Conservation (phyloP, 2,797 vertebrate species). For the Diplodus puntazzo region DNA sequence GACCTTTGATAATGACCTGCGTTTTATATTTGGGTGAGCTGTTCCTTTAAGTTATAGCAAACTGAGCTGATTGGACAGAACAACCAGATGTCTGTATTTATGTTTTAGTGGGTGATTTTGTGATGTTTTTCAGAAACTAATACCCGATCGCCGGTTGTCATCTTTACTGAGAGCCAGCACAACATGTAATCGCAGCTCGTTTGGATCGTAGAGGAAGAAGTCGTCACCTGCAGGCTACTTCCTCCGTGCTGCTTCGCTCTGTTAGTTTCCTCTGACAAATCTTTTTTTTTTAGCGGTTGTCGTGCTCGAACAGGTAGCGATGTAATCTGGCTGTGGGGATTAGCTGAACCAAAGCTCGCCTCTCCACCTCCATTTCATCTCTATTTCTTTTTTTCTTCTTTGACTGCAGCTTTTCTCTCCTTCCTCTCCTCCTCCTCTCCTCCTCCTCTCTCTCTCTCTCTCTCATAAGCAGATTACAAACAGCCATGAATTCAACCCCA, state of each 20-base stretch:
- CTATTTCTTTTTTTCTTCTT: background rate
- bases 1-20: too few species aligned
- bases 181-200: too few species aligned
- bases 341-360: slow-evolving; percentile 1
- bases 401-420: background rate
- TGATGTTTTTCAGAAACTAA: too few species aligned
- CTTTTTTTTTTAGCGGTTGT: background rate
- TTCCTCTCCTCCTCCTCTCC: slow-evolving; percentile 1
- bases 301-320: slow-evolving; percentile 30
- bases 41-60: too few species aligned
- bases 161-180: too few species aligned
- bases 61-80: too few species aligned
- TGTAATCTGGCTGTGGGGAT: slow-evolving; percentile 20
- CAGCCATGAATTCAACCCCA: slow-evolving; percentile 52
- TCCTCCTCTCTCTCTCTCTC: slow-evolving; percentile 11
- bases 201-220: too few species aligned
- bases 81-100: too few species aligned
- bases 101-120: too few species aligned
- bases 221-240: background rate
- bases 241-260: background rate
- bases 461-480: slow-evolving; percentile 52
- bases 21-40: too few species aligned
- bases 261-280: slow-evolving; percentile 30
- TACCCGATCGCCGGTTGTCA: too few species aligned
- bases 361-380: slow-evolving; percentile 8